Conservation (phyloP, 2,888 invertebrate species). For the Tetropium fuscum region DNA sequence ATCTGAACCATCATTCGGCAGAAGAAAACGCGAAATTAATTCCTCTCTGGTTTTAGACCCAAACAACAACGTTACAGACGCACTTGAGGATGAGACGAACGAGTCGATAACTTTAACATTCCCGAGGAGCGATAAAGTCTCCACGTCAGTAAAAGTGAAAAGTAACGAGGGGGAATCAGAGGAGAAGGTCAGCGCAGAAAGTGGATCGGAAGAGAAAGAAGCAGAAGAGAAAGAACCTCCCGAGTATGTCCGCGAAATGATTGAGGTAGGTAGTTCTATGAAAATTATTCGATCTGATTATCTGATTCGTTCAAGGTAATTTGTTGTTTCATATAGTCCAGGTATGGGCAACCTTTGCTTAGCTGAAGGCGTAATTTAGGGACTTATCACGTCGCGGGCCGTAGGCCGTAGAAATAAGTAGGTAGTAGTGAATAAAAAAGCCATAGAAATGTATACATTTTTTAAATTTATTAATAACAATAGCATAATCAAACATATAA, state of each 20-base stretch:
- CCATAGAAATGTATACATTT: too few relatives aligned
- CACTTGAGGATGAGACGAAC: slow-evolving; percentile 44
- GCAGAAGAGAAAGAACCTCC: slow-evolving; percentile 65
- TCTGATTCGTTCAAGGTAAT: too few relatives aligned
- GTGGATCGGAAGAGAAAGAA: slow-evolving; percentile 69
- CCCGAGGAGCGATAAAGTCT: slow-evolving; percentile 56
- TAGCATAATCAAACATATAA: too few relatives aligned
- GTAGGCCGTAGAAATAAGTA: too few relatives aligned
- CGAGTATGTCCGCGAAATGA: slow-evolving; percentile 90
- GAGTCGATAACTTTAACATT: slow-evolving; percentile 54
- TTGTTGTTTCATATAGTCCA: not conserved
- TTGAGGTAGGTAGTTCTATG: slow-evolving; percentile 76
- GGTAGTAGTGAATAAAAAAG: too few relatives aligned
- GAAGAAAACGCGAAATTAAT: slow-evolving; percentile 72
- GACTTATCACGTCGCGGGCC: too few relatives aligned
- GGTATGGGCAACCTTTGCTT: too few relatives aligned
- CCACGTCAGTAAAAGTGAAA: slow-evolving; percentile 11
- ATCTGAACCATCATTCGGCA: slow-evolving; percentile 85
- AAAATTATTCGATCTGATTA: too few relatives aligned
- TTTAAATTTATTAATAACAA: too few relatives aligned
- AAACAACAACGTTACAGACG: slow-evolving; percentile 36
- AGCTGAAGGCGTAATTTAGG: too few relatives aligned
- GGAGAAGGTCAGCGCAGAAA: slow-evolving; percentile 65
- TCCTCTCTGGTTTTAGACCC: slow-evolving; percentile 48
- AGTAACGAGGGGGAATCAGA: slow-evolving; percentile 53